Evolutionary conservation across 1,140 invertebrate species (phyloP).

Genomic region (Scaptodrosophila lebanonensis): DNA sequence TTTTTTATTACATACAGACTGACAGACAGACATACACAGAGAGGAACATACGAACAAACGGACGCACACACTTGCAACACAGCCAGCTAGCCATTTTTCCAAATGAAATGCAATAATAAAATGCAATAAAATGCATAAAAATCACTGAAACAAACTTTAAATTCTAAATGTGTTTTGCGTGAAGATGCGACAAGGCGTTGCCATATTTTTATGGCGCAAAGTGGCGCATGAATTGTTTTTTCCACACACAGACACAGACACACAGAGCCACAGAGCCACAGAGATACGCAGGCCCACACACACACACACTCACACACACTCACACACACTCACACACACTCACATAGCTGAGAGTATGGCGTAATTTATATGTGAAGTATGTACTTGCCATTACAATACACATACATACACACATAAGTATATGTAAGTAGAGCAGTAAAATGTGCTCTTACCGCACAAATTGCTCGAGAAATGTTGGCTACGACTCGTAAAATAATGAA

Average conservation of each 20-base stretch:
- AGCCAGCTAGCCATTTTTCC: too few relatives aligned
- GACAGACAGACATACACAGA: neutral
- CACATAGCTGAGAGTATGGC: neutral
- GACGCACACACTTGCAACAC: constrained; percentile 6
- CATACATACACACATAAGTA: too few relatives aligned
- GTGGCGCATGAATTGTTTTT: constrained; percentile 50
- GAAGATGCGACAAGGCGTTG: constrained; percentile 16
- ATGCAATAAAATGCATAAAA: constrained; percentile 54
- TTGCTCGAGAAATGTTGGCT: too few relatives aligned
- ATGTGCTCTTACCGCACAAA: too few relatives aligned
- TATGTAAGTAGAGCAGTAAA: too few relatives aligned
- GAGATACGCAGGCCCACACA: constrained; percentile 35
- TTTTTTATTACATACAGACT: neutral
- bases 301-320: constrained; percentile 23
- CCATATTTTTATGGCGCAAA: constrained; percentile 32
- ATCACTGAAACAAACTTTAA: constrained; percentile 48
- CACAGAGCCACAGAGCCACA: constrained; percentile 31
- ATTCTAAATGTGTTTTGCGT: constrained; percentile 45
- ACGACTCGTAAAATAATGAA: too few relatives aligned
- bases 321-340: constrained; percentile 16
- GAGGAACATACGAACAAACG: neutral
- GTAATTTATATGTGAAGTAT: neutral
- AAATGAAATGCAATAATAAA: too few relatives aligned
- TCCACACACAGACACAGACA: constrained; percentile 23
- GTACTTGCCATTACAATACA: too few relatives aligned